These are phyloP conservation scores for Aphaenogaster rudis DNA, from an alignment of 1,140 invertebrate species.

Conservation along the genomic window DNA sequence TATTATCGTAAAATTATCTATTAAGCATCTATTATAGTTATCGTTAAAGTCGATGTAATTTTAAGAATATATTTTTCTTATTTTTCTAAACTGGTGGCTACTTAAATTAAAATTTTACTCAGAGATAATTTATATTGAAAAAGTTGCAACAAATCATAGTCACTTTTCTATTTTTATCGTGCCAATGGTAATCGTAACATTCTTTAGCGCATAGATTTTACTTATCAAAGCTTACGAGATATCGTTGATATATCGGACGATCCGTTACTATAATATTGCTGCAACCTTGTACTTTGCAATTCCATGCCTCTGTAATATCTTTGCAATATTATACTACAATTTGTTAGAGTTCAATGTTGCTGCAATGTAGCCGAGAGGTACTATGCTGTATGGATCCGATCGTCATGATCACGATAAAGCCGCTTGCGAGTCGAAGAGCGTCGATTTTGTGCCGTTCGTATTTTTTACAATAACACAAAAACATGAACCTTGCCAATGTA, in stretches of 20 bases:
- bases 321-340: constrained; percentile 13
- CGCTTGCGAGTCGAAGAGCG: background rate
- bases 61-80: background rate
- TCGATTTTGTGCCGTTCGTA: constrained; percentile 10
- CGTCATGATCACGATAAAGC: constrained; percentile 36
- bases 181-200: background rate
- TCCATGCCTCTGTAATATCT: constrained; percentile 4
- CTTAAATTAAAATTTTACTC: background rate
- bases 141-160: background rate
- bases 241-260: background rate
- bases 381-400: background rate
- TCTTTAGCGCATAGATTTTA: constrained; percentile 2
- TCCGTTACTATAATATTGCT: constrained; percentile 13
- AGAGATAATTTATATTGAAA: background rate
- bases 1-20: background rate
- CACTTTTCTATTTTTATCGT: background rate
- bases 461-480: constrained; percentile 44
- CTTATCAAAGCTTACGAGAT: background rate
- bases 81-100: background rate
- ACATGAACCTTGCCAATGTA: background rate
- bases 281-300: constrained; percentile 8
- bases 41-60: background rate
- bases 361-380: background rate
- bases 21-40: background rate
- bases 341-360: constrained; percentile 20